Evolutionary conservation across 2,113 vertebrate genomes (phyloP), one percentile per base, ranked within the genome.

Genomic region (Carassius gibelio): DNA sequence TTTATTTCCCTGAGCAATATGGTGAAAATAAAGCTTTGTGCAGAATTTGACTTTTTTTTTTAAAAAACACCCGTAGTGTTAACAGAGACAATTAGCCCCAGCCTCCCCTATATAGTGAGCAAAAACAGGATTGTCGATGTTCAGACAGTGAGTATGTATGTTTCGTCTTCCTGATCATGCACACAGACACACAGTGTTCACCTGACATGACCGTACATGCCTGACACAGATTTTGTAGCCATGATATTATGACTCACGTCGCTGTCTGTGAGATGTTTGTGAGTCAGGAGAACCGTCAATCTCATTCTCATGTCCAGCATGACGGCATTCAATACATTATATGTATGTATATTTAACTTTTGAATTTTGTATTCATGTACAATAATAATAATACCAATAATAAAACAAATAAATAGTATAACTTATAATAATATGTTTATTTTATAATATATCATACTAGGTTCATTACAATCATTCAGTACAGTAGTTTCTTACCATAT

Each of bases 141-240:
- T 64, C 69, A 77, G 48, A 79, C 62, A 11, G n/a, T 52, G 59
- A 36, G 23, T 78, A 21, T 42, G 69, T 13, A 87, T 88, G 83
- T 85, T 83, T 83, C 50, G 85, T 83, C 81, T 82, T 38, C 48
- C 26, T 19, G 59, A 42, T 82, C 72, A 68, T n/a, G 15, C 26
- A 76, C 14, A 68, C 26, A 68, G 26, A 77, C 50, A 76, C 30
- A 36, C 8, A 45, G 10, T 11, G 36, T 62, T 55, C n/a, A 59
- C 48, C 23, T 68, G n/a, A 30, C 8, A 21, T 68, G 57, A 85
- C 17, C 21, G 3, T 55, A 10, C 75, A 85, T 69, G 84, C 23
- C 75, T 59, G 34, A 59, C 62, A 69, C 19, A 57, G 19, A 59
- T 30, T 79, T 36, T 17, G 50, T 50, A 5, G 5, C 15, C 48